phyloP scores from a whole-genome alignment of 2,797 vertebrate genomes.

The Aldrovandia affinis region DNA sequence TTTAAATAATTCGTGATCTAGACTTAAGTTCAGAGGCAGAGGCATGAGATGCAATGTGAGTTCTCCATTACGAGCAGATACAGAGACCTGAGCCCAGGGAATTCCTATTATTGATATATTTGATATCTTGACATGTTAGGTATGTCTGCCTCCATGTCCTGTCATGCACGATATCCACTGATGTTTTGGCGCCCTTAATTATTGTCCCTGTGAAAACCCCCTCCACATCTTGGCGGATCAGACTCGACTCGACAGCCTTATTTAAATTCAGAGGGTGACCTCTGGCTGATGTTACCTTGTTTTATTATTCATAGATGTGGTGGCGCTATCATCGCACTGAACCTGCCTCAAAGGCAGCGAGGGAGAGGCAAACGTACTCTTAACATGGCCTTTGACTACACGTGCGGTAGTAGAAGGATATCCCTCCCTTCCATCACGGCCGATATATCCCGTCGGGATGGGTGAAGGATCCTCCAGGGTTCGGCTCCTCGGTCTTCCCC shows the following conservation, averaged over 20 bases:
- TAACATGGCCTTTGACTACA: neutral
- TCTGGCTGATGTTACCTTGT: neutral
- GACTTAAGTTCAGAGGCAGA: neutral
- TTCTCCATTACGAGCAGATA: neutral
- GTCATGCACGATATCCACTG: neutral
- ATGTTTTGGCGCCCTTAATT: neutral
- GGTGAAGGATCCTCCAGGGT: neutral
- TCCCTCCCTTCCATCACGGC: neutral
- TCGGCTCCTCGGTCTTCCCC: neutral
- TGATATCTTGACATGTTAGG: neutral
- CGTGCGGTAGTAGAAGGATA: neutral
- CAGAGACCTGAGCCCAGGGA: neutral
- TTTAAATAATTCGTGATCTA: too few relatives aligned
- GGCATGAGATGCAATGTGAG: neutral
- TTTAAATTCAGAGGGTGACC: neutral
- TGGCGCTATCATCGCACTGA: neutral
- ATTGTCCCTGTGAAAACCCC: neutral
- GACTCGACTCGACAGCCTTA: neutral
- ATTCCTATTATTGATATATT: neutral
- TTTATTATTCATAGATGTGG: slow-evolving; percentile 17
- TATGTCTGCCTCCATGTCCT: neutral
- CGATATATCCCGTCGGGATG: neutral
- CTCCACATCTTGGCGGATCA: neutral
- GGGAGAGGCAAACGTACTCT: neutral
- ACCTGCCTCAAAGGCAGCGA: neutral